These are phyloP conservation scores for Coenonympha glycerion DNA, from an alignment of 2,888 invertebrate species.

Conservation along the genomic window DNA sequence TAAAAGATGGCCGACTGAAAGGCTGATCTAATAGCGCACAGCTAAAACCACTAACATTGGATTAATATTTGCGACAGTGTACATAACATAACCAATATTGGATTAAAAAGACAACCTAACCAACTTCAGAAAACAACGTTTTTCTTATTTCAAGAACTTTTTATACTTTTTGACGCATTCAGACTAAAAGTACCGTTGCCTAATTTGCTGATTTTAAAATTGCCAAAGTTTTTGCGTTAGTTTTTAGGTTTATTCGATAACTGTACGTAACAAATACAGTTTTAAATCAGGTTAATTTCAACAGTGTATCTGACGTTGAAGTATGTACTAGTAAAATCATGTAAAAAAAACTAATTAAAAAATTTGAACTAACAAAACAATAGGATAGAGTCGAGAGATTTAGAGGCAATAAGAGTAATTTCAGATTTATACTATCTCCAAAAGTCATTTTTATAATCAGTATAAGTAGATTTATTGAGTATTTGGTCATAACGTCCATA, in stretches of 20 bases:
- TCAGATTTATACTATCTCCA: neutral
- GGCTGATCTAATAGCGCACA: too few relatives aligned
- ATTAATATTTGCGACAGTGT: too few relatives aligned
- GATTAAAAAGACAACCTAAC: too few relatives aligned
- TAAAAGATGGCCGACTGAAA: too few relatives aligned
- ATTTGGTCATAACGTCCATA: neutral
- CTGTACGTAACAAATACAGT: neutral
- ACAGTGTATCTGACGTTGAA: neutral
- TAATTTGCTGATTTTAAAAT: neutral
- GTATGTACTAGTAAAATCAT: too few relatives aligned
- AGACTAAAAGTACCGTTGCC: neutral
- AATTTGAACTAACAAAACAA: too few relatives aligned
- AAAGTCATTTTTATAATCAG: neutral
- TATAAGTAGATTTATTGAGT: neutral
- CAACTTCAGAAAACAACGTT: too few relatives aligned
- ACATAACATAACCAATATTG: too few relatives aligned
- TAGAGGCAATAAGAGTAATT: neutral
- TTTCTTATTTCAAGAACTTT: too few relatives aligned
- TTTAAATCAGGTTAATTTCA: neutral
- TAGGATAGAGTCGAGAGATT: too few relatives aligned
- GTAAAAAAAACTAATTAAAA: too few relatives aligned
- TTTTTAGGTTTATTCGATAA: neutral
- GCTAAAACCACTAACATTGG: too few relatives aligned
- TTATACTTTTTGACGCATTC: neutral
- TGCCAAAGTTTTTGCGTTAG: neutral